Base-by-base conservation (phyloP, 1,140 invertebrate species). In the Bombus fervidus region DNA sequence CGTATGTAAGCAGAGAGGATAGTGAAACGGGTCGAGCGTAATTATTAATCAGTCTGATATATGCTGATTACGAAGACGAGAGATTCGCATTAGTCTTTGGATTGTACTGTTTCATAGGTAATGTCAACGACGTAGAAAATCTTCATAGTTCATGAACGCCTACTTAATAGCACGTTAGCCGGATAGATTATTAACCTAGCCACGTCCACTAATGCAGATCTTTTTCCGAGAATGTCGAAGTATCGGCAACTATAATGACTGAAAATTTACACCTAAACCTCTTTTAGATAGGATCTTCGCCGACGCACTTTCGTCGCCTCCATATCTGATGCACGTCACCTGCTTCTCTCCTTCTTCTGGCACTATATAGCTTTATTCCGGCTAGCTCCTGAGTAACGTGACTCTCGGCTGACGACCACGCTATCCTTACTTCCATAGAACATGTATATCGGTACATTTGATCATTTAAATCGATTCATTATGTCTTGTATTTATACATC, bases 251-350 rank as follows among this genome's bases (percentile, higher is more conserved):
- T 83, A 83, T 85, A 39, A 57, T 41, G 57, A 12, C 68, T 83
- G 59, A 86, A 83, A 74, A 89, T 90, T 83, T 85, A 87, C 86
- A 81, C 76, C 86, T 85, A 62, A 80, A 74, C 68, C 83, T 41
- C 57, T 90, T 87, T 88, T 41, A 88, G 89, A 90, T 90, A 86
- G 34, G 47, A 90, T 90, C 75, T 78, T 34, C 83, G 84, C 89
- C 89, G 88, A 83, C 74, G 73, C 73, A 83, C 75, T 87, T 87
- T 89, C 85, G 85, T 76, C 68, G 53, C 39, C 71, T 43, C 47
- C 76, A 81, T 89, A 86, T 53, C 47, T 53, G 47, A 53, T 86
- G 80, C 39, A 59, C 47, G 37, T 76, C 87, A 53, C 6, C 81
- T 73, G 73, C 37, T 84, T 37, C 18, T 71, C 9, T 64, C 28